A percentile compares a stretch with the other conserved stretches of the same genome.
These are phyloP conservation scores for Seriola dumerili DNA, from an alignment of 2,113 vertebrate species.

Conservation along the genomic window DNA sequence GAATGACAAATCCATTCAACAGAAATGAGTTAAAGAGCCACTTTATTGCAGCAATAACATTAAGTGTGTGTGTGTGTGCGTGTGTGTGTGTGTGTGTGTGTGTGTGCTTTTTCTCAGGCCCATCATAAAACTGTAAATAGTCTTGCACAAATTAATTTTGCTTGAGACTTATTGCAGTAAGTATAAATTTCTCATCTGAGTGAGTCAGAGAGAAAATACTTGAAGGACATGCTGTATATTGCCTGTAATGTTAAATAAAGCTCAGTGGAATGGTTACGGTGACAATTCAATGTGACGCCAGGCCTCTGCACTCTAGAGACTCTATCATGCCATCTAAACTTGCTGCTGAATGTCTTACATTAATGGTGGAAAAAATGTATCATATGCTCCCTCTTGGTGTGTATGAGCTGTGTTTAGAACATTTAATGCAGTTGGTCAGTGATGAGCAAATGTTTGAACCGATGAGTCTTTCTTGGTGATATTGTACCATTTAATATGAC, in stretches of 20 bases:
- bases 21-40: slow-evolving; percentile 44
- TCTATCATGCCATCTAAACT: neutral
- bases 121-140: slow-evolving; percentile 43
- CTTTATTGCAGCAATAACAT: slow-evolving; percentile 46
- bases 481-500: neutral
- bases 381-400: neutral
- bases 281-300: neutral
- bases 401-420: neutral
- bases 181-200: slow-evolving; percentile 43
- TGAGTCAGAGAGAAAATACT: slow-evolving; percentile 21
- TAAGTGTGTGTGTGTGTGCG: slow-evolving; percentile 5
- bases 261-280: neutral
- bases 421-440: neutral
- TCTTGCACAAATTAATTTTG: slow-evolving; percentile 39
- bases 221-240: neutral
- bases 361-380: slow-evolving; percentile 14
- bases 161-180: slow-evolving; percentile 31
- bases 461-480: neutral
- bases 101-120: slow-evolving; percentile 24
- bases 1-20: slow-evolving; percentile 15
- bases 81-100: neutral
- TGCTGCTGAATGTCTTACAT: neutral
- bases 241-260: slow-evolving; percentile 6
- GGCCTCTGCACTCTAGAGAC: neutral
- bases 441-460: neutral